Percentiles rank a stretch among this genome's conserved stretches.
Conservation (phyloP, 2,113 vertebrate genomes). For the Erythrolamprus reginae region DNA sequence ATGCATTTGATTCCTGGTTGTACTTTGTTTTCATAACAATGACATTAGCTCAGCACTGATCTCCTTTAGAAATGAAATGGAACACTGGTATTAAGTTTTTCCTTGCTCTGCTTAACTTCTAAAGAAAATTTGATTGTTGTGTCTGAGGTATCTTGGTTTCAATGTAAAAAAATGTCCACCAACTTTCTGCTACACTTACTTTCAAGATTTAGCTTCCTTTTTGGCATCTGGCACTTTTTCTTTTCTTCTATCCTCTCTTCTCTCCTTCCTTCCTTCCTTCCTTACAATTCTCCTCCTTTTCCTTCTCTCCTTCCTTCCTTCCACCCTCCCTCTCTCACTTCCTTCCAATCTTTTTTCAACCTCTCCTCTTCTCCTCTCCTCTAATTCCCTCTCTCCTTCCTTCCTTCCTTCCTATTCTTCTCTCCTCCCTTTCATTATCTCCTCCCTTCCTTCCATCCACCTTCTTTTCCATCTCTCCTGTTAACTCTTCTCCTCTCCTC, state of each 20-base stretch:
- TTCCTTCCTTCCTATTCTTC: too few species aligned
- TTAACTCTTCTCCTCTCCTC: neutral
- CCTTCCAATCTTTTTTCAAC: too few species aligned
- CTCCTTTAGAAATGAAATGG: constrained; percentile 56
- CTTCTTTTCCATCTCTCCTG: fast-evolving
- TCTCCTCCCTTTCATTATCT: too few species aligned
- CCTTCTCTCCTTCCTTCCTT: too few species aligned
- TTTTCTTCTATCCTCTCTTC: neutral
- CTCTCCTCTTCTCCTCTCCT: neutral
- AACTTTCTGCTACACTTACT: constrained; percentile 41
- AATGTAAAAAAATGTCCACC: constrained; percentile 45
- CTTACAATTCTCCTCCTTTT: too few species aligned
- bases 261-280: too few species aligned
- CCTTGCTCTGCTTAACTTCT: constrained; percentile 49
- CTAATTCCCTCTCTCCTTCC: too few species aligned
- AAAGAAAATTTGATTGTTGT: constrained; percentile 62
- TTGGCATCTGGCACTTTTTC: constrained; percentile 50
- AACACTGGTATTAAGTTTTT: constrained; percentile 53
- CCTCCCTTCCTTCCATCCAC: too few species aligned
- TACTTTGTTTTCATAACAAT: constrained; percentile 65
- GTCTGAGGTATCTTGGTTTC: constrained; percentile 63
- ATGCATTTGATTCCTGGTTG: constrained; percentile 43
- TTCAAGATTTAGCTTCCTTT: constrained; percentile 41
- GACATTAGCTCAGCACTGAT: constrained; percentile 57
- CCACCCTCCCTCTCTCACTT: too few species aligned